Base-by-base conservation (phyloP, 2,113 vertebrate genomes). In the Colossoma macropomum region DNA sequence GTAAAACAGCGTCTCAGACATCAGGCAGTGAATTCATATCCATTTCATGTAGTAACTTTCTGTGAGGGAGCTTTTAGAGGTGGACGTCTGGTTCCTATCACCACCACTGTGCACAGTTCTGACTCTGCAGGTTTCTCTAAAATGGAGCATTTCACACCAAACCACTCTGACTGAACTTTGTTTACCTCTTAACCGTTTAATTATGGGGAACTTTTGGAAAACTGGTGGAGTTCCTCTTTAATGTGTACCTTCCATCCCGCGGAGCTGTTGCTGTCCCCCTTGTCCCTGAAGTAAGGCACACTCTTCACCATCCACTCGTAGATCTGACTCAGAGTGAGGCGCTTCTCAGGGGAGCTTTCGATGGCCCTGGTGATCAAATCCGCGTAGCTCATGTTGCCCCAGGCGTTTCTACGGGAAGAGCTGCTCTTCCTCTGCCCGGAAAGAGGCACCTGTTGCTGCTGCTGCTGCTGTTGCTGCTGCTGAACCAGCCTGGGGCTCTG, bases 301-400 rank as follows among this genome's bases (percentile, higher is more conserved):
- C 94, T 98, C 92, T 96, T 96, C 79, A 98, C 97, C 97, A 98
- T 99, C 97, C 97, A 98, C 92, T 99, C 97, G 91, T 98, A 99
- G 85, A 99, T 98, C 94, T 98, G 97, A 10, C 97, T 97, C 87
- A 98, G 93, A 0, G 97, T 98, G 86, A 99, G 96, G 30, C 97
- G 93, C 94, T 98, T 97, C 92, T 99, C 97, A 0, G 97, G 96
- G 52, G 98, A 96, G 92, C 96, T 98, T 91, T 98, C 96, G 90
- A 98, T 98, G 54, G 98, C 98, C 90, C 96, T 96, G 83, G 97
- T 98, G 92, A 99, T 99, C 90, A 99, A 96, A 90, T 98, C 97
- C 2, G 97, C 97, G 86, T 99, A 98, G 15, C 97, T 98, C 95
- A 98, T 94, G 94, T 98, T 98, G 75, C 97, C 97, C 97, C 97